These are phyloP conservation scores for Achroia grisella DNA, from an alignment of 1,140 invertebrate species.

Conservation along the genomic window DNA sequence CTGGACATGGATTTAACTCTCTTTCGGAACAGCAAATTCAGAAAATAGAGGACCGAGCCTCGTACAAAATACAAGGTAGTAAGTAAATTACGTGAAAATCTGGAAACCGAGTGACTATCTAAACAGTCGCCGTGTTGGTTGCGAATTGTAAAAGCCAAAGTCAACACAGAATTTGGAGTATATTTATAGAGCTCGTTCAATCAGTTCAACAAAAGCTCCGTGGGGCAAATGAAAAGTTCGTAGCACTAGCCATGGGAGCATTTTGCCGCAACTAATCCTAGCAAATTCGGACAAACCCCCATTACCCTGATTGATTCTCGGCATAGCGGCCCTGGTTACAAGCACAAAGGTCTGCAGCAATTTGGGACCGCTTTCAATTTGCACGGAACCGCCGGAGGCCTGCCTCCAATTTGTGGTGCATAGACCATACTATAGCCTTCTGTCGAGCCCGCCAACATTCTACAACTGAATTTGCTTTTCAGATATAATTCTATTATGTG, in stretches of 20 bases:
- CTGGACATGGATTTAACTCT: too few species aligned
- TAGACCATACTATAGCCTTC: constrained; percentile 1
- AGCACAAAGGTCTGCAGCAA: constrained; percentile 54
- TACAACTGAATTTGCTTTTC: too few species aligned
- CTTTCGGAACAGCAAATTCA: too few species aligned
- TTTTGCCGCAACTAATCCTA: constrained; percentile 51
- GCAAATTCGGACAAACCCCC: constrained; percentile 54
- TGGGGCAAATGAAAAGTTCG: constrained; percentile 26
- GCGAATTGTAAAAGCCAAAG: constrained; percentile 1
- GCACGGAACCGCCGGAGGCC: constrained; percentile 32
- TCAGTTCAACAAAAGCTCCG: constrained; percentile 25
- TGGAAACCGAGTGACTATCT: background rate
- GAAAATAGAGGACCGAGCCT: background rate
- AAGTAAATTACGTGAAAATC: too few species aligned
- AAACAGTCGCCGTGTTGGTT: too few species aligned
- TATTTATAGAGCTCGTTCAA: constrained; percentile 11
- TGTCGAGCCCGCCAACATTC: background rate
- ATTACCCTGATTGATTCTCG: constrained; percentile 67
- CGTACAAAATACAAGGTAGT: too few species aligned
- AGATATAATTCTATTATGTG: too few species aligned
- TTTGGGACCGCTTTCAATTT: constrained; percentile 60
- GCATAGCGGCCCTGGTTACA: constrained; percentile 44
- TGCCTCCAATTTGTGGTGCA: constrained; percentile 30
- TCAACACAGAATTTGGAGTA: constrained; percentile 1
- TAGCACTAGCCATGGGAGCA: constrained; percentile 15